Evolutionary conservation across 2,113 vertebrate genomes (phyloP).

Genomic region (Vulpes vulpes): DNA sequence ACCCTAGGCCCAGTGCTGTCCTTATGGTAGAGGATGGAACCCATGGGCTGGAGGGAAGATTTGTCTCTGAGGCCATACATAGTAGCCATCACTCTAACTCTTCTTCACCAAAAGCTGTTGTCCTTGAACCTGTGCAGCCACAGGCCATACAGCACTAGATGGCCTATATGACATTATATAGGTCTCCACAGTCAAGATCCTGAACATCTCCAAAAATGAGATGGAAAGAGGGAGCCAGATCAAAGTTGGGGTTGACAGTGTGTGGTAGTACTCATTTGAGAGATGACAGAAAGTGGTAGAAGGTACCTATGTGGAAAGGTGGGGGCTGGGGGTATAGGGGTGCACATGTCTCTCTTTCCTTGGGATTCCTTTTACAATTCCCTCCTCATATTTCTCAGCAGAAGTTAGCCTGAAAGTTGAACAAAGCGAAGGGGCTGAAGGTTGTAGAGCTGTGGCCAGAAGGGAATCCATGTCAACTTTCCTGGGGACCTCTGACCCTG

Average conservation of each 20-base stretch:
- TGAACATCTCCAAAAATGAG: conserved; percentile 93
- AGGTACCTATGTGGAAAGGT: no score
- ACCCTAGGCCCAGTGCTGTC: background rate
- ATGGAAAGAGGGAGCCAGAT: background rate
- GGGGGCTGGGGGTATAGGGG: no score
- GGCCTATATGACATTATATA: conserved; percentile 87
- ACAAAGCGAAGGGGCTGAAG: conserved; percentile 85
- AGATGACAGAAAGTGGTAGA: background rate
- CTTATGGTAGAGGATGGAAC: background rate
- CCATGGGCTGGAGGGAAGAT: no score
- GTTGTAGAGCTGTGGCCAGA: conserved; percentile 91
- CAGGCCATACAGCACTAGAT: conserved; percentile 89
- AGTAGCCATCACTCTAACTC: background rate
- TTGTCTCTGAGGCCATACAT: background rate
- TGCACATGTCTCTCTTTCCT: no score
- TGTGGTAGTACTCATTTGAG: background rate
- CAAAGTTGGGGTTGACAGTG: background rate
- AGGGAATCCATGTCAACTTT: conserved; percentile 89
- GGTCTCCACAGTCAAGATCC: conserved; percentile 88
- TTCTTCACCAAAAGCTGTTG: conserved; percentile 78
- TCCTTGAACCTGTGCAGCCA: conserved; percentile 91
- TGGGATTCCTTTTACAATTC: background rate
- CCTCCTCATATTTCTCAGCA: conserved; percentile 81
- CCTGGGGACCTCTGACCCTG: conserved; percentile 35
- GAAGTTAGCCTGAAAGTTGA: conserved; percentile 89